Evolutionary conservation across 2,888 invertebrate species (phyloP).

Genomic region (Macrophya alboannulata): DNA sequence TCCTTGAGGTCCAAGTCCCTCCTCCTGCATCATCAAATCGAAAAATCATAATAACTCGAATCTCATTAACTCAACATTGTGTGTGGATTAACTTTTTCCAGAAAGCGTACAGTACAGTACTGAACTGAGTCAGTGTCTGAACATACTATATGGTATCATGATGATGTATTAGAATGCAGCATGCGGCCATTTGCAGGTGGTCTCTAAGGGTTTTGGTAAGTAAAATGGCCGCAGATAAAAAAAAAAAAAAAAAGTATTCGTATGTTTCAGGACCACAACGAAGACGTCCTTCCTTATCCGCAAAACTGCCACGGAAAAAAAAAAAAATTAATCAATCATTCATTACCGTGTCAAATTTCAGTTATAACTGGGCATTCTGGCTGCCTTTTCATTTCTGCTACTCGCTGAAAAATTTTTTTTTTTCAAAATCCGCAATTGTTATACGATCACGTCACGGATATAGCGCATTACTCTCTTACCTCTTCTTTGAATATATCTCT

Average conservation of each 20-base stretch:
- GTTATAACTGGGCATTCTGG: constrained; percentile 71
- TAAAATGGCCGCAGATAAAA: constrained; percentile 78
- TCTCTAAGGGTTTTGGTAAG: constrained; percentile 76
- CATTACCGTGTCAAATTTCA: constrained; percentile 61
- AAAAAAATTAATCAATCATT: constrained; percentile 49
- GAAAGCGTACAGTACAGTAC: constrained; percentile 74
- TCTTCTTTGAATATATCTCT: neutral
- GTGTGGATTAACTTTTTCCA: constrained; percentile 80
- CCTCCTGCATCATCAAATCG: constrained; percentile 10
- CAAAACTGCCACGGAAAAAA: constrained; percentile 36
- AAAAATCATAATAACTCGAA: constrained; percentile 29
- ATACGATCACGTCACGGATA: neutral
- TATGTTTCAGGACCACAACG: constrained; percentile 71
- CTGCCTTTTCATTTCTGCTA: constrained; percentile 58
- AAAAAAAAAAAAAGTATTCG: constrained; percentile 65
- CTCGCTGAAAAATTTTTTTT: neutral
- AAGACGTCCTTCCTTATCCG: constrained; percentile 39
- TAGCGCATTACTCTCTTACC: neutral
- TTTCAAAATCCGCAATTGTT: constrained; percentile 1
- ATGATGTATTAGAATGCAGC: constrained; percentile 79
- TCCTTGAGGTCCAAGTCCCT: constrained; percentile 4
- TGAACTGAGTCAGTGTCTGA: constrained; percentile 72
- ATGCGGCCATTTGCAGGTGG: constrained; percentile 80
- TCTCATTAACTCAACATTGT: constrained; percentile 72
- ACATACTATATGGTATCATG: constrained; percentile 79